Conservation (phyloP, 2,888 invertebrate species). For the Amiota mariae region DNA sequence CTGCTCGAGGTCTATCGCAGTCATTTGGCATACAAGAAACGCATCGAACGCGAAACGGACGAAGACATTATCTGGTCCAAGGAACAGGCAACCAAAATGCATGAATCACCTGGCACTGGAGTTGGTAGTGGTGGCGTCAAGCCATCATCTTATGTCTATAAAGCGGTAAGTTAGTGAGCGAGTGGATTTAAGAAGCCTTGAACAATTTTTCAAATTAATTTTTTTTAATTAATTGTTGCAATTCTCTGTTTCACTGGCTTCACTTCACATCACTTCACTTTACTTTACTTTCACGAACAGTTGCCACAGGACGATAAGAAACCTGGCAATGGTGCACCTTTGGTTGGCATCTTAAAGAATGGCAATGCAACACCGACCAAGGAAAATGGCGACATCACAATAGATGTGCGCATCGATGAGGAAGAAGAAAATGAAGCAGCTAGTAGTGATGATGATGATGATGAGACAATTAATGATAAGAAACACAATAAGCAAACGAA, state of each 20-base stretch:
- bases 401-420: conserved; percentile 55
- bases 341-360: conserved; percentile 73
- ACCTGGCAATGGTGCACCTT: conserved; percentile 66
- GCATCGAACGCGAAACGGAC: conserved; percentile 84
- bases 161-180: conserved; percentile 74
- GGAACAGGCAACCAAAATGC: conserved; percentile 81
- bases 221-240: conserved; percentile 30
- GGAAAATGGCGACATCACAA: conserved; percentile 54
- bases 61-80: conserved; percentile 83
- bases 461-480: conserved; percentile 21
- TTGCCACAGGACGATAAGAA: conserved; percentile 71
- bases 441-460: conserved; percentile 32
- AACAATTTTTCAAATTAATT: conserved; percentile 26
- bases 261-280: background rate
- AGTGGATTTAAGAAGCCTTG: background rate
- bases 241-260: background rate
- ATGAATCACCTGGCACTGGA: conserved; percentile 76
- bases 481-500: conserved; percentile 27
- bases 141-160: conserved; percentile 73
- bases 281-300: conserved; percentile 45
- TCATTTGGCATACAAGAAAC: conserved; percentile 82
- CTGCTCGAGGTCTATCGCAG: conserved; percentile 85
- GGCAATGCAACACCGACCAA: conserved; percentile 60
- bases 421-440: conserved; percentile 47
- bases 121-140: conserved; percentile 40